Evolutionary conservation across 2,888 invertebrate genomes (phyloP), one percentile per base, ranked within the genome.

Genomic region (Oxystoma pomonae): DNA sequence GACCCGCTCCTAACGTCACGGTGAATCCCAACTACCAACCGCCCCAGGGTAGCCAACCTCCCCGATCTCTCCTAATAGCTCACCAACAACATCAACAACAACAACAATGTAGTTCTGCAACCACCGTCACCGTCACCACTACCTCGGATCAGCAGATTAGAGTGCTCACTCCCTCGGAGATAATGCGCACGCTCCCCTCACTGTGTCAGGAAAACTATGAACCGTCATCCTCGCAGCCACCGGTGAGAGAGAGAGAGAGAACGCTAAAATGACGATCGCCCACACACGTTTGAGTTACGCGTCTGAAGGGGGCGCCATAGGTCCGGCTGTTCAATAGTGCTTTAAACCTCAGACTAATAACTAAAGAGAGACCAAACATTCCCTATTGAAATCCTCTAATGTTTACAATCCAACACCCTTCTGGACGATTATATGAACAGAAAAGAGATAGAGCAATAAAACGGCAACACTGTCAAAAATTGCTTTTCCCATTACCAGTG

Each of bases 121-220:
- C 5, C 35, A 12, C 35, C 35, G 12, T 3, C 12, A 64, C 59
- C 62, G 65, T 63, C 57, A 60, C 67, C 57, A 65, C 66, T 59
- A 78, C 84, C 71, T 82, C 83, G 75, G 91, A 92, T 84, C 91
- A 91, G 83, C 91, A 91, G 83, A 92, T 92, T 82, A 88, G 92
- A 81, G 92, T 92, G 83, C 87, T 92, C 81, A 92, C 92, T 77
- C 92, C 92, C 77, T 91, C 91, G 75, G 92, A 92, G 87, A 92
- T 92, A 82, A 92, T 92, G 92, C 89, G 91, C 86, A 92, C 92
- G 80, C 87, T 92, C 84, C 92, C 92, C 81, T 90, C 90, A 82
- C 87, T 91, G 82, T 88, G 88, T 82, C 87, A 86, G 84, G 86
- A 86, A 84, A 85, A 84, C 81, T 86, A 86, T 82, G 86, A 86